Evolutionary conservation across 1,140 invertebrate species (phyloP).

Genomic region (Zaprionus davidi): DNA sequence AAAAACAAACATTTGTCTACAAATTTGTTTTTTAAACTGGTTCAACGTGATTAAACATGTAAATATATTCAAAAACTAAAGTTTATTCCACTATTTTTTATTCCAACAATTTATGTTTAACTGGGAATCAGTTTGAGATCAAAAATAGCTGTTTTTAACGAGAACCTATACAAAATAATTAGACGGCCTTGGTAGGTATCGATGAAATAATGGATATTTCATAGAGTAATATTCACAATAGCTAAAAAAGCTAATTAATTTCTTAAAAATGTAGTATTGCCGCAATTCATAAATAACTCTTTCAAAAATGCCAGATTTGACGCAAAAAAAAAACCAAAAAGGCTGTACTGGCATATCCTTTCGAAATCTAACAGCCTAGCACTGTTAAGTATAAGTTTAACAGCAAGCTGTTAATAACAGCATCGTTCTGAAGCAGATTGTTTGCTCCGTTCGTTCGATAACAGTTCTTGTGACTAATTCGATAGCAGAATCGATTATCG

Average conservation of each 20-base stretch:
- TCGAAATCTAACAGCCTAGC: neutral
- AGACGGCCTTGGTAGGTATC: too few relatives aligned
- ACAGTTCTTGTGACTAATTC: neutral
- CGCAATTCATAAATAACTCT: too few relatives aligned
- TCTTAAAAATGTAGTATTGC: too few relatives aligned
- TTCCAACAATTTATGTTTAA: too few relatives aligned
- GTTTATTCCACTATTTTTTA: neutral
- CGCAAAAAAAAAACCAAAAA: neutral
- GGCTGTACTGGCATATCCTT: neutral
- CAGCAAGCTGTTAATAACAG: neutral
- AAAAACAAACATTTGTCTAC: neutral
- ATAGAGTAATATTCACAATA: too few relatives aligned
- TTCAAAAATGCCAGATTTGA: neutral
- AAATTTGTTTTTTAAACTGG: slow-evolving; percentile 1
- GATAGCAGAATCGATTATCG: slow-evolving; percentile 4
- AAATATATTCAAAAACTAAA: neutral
- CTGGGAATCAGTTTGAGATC: too few relatives aligned
- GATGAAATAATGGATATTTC: too few relatives aligned
- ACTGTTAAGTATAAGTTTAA: neutral
- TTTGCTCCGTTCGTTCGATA: slow-evolving; percentile 3
- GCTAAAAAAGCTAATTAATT: too few relatives aligned
- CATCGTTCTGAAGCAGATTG: neutral
- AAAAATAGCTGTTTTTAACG: too few relatives aligned
- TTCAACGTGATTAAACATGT: slow-evolving; percentile 6
- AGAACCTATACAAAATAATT: too few relatives aligned